phyloP scores from a whole-genome alignment of 1,140 invertebrate genomes.

The Stegodyphus dumicola region DNA sequence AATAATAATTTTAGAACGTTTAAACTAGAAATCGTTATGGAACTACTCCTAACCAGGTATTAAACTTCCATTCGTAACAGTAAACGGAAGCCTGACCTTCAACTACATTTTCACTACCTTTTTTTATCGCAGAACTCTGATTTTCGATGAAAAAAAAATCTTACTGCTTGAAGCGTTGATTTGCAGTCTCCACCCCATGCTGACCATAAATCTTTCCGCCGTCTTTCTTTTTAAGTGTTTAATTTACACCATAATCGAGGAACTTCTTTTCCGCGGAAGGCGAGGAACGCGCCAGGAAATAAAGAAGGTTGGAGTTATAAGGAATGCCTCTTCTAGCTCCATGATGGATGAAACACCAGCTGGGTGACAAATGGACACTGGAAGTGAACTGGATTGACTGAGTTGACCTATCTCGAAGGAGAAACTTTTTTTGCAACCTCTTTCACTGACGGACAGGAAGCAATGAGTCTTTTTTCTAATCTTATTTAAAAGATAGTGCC shows the following conservation, averaged over 20 bases:
- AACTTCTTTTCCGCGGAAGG: not conserved
- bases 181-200: not conserved
- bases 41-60: no score
- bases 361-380: conserved; percentile 12
- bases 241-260: conserved; percentile 21
- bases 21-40: no score
- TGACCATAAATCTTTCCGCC: not conserved
- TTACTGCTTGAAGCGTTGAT: not conserved
- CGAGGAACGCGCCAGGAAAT: not conserved
- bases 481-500: not conserved
- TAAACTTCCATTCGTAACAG: no score
- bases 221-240: conserved; percentile 22
- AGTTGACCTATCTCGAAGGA: not conserved
- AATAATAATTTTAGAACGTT: no score
- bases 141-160: no score
- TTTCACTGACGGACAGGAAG: not conserved
- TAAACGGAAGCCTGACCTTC: no score
- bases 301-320: not conserved
- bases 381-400: conserved; percentile 20
- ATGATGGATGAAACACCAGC: conserved; percentile 16
- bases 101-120: no score
- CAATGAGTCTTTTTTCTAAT: not conserved
- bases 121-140: no score
- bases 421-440: not conserved
- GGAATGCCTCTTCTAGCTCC: not conserved